Conservation (phyloP, 2,888 invertebrate genomes). For the Tetropium fuscum region DNA sequence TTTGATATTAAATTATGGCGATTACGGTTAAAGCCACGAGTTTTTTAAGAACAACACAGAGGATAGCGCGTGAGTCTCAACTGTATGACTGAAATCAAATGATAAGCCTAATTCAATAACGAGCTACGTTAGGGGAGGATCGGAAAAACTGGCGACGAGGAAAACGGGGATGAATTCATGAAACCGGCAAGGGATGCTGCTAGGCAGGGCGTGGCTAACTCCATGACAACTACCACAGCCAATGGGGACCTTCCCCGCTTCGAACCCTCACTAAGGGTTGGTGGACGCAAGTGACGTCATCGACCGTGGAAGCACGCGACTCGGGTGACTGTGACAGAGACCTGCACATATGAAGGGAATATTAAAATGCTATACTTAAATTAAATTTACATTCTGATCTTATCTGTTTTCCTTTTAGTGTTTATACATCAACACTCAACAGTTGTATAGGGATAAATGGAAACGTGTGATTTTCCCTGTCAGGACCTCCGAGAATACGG, state of each 20-base stretch:
- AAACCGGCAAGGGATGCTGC: slow-evolving; percentile 54
- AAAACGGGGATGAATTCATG: slow-evolving; percentile 52
- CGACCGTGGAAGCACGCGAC: slow-evolving; percentile 53
- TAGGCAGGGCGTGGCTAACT: slow-evolving; percentile 51
- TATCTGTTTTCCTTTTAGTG: slow-evolving; percentile 63
- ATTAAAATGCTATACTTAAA: slow-evolving; percentile 63
- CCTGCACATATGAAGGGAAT: slow-evolving; percentile 56
- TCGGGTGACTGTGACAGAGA: slow-evolving; percentile 46
- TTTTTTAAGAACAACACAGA: slow-evolving; percentile 60
- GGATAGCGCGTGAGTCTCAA: slow-evolving; percentile 64
- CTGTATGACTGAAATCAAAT: slow-evolving; percentile 73
- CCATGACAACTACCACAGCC: slow-evolving; percentile 41
- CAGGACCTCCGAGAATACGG: background rate
- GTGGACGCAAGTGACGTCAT: slow-evolving; percentile 57
- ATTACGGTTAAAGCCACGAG: slow-evolving; percentile 65
- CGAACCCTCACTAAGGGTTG: slow-evolving; percentile 45
- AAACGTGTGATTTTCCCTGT: slow-evolving; percentile 48
- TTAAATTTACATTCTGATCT: slow-evolving; percentile 64
- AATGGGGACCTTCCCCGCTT: slow-evolving; percentile 52
- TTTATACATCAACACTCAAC: slow-evolving; percentile 62
- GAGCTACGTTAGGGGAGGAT: slow-evolving; percentile 63
- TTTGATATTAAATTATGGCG: slow-evolving; percentile 67
- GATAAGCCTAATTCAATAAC: slow-evolving; percentile 87
- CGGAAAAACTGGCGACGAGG: slow-evolving; percentile 50
- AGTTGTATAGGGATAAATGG: slow-evolving; percentile 35